Conservation (phyloP, 2,113 vertebrate species). For the Rhinichthys klamathensis region DNA sequence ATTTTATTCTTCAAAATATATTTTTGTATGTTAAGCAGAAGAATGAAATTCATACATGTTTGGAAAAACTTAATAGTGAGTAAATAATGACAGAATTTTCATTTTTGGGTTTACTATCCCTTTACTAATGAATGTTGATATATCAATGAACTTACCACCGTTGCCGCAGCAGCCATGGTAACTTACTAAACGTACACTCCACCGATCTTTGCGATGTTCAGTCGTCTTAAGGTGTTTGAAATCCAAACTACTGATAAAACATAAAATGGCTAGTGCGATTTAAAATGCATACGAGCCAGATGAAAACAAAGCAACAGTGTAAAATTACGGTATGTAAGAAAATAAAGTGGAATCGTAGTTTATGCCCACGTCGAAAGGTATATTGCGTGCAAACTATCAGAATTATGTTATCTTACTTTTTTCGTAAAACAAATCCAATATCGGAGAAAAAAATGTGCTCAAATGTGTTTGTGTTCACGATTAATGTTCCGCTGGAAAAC, state of each 20-base stretch:
- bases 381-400: not conserved
- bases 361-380: not conserved
- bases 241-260: not conserved
- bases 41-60: too few relatives aligned
- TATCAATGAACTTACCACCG: constrained; percentile 47
- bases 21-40: too few relatives aligned
- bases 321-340: not conserved
- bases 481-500: not conserved
- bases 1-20: too few relatives aligned
- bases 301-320: not conserved
- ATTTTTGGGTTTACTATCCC: too few relatives aligned
- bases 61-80: too few relatives aligned
- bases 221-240: not conserved
- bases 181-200: not conserved
- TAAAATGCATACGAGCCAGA: too few relatives aligned
- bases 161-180: constrained; percentile 50
- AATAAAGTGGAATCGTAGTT: not conserved
- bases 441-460: not conserved
- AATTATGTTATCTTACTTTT: not conserved
- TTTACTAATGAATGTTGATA: too few relatives aligned
- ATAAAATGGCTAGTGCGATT: not conserved
- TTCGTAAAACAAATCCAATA: not conserved
- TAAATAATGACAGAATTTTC: too few relatives aligned
- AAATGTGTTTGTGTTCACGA: not conserved
- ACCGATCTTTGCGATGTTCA: not conserved